These are phyloP conservation scores for Stenodema calcarata DNA, from an alignment of 2,888 invertebrate genomes.

Conservation along the genomic window DNA sequence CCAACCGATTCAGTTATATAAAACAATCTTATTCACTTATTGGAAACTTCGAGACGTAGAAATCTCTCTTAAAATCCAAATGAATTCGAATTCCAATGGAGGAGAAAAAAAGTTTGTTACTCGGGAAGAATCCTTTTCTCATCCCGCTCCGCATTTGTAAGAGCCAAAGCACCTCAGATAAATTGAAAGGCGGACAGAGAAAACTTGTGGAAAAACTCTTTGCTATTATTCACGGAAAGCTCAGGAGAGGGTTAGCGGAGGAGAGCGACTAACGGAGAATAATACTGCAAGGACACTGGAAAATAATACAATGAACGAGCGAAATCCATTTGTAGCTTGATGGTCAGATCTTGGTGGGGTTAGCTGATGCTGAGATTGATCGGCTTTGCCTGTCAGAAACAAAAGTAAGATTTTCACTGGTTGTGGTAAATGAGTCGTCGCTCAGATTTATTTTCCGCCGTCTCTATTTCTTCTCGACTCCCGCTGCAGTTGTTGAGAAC, in stretches of 20 bases:
- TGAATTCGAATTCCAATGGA: background rate
- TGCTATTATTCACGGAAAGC: slow-evolving; percentile 8
- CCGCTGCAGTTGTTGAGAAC: too few species aligned
- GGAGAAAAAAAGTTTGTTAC: background rate
- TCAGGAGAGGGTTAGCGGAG: background rate
- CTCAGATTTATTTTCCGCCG: background rate
- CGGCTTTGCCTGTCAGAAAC: background rate
- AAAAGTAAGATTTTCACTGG: background rate
- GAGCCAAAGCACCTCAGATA: background rate
- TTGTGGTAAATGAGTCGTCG: background rate
- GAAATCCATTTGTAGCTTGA: background rate
- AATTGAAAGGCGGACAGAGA: background rate
- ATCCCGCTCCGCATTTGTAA: background rate
- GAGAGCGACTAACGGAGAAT: background rate
- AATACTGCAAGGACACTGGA: background rate
- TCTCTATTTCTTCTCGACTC: background rate
- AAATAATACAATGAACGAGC: slow-evolving; percentile 6
- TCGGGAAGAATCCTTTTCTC: background rate
- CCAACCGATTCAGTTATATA: background rate
- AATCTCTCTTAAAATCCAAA: background rate
- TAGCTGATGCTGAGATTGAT: slow-evolving; percentile 5
- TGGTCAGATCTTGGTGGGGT: background rate
- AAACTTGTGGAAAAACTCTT: background rate
- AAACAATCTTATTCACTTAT: background rate
- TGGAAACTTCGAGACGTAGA: background rate